phyloP scores from a whole-genome alignment of 2,797 vertebrate genomes.

The Enteromius anoplus region DNA sequence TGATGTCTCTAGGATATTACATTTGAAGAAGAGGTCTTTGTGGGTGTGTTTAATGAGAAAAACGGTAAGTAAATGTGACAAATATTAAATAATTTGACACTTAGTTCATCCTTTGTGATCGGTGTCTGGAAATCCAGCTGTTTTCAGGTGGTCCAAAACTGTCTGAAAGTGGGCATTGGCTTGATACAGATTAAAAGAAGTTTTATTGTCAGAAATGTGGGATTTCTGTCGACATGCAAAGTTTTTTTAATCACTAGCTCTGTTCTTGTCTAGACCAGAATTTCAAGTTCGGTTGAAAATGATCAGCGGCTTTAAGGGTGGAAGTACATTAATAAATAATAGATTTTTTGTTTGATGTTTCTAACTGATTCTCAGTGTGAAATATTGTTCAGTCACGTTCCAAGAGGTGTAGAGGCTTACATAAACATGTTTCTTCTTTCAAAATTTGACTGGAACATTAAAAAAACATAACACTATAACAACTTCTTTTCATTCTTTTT shows the following conservation, averaged over 20 bases:
- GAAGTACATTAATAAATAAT: not conserved
- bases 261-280: not conserved
- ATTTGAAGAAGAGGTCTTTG: not conserved
- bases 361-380: not conserved
- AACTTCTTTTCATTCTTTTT: not conserved
- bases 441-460: not conserved
- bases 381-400: not conserved
- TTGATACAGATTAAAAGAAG: conserved; percentile 15
- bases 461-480: no score
- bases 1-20: not conserved
- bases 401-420: not conserved
- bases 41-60: conserved; percentile 9
- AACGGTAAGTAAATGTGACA: conserved; percentile 23
- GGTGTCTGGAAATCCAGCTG: not conserved
- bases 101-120: not conserved
- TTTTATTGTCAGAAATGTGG: conserved; percentile 31
- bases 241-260: conserved; percentile 12
- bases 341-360: not conserved
- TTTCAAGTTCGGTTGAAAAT: not conserved
- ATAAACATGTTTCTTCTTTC: not conserved
- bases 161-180: not conserved
- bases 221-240: conserved; percentile 1
- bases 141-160: not conserved
- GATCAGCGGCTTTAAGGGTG: not conserved
- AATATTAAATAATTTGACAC: conserved; percentile 13